Evolutionary conservation across 2,888 invertebrate species (phyloP).

Genomic region (Pediacus dermestoides): DNA sequence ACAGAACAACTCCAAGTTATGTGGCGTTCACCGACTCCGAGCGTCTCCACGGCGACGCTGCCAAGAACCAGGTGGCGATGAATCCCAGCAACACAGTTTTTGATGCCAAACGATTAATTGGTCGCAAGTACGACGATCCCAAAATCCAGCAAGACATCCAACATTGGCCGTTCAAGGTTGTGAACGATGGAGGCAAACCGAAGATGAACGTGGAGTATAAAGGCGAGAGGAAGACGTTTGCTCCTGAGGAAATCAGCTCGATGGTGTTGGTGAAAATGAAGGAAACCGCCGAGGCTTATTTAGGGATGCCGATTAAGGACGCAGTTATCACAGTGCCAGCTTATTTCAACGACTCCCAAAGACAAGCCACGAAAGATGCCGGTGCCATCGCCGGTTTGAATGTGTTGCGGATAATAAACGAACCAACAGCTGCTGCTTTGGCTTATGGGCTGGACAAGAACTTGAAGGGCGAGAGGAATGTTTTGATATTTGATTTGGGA

Average conservation of each 20-base stretch:
- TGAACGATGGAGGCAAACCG: slow-evolving; percentile 59
- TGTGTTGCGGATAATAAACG: slow-evolving; percentile 63
- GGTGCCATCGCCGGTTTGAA: slow-evolving; percentile 65
- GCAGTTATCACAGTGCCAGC: slow-evolving; percentile 24
- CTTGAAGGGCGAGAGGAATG: slow-evolving; percentile 13
- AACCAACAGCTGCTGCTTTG: slow-evolving; percentile 36
- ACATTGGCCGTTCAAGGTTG: slow-evolving; percentile 72
- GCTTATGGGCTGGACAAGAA: slow-evolving; percentile 16
- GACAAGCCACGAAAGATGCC: slow-evolving; percentile 61
- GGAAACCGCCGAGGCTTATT: slow-evolving; percentile 27
- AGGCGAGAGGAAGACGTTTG: slow-evolving; percentile 60
- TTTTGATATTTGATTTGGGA: slow-evolving; percentile 53
- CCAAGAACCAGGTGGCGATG: slow-evolving; percentile 68
- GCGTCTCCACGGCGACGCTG: slow-evolving; percentile 66
- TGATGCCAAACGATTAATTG: slow-evolving; percentile 68
- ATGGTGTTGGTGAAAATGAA: slow-evolving; percentile 55
- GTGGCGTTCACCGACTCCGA: slow-evolving; percentile 71
- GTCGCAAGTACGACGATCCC: slow-evolving; percentile 65
- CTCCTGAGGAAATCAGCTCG: slow-evolving; percentile 67
- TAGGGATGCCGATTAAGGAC: slow-evolving; percentile 60
- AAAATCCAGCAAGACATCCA: slow-evolving; percentile 72
- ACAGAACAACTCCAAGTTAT: slow-evolving; percentile 78
- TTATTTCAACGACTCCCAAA: slow-evolving; percentile 45
- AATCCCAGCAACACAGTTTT: slow-evolving; percentile 71
- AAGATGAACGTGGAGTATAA: slow-evolving; percentile 63